Evolutionary conservation across 2,888 invertebrate genomes (phyloP), one percentile per base, ranked within the genome.

Genomic region (Ditula angustiorana): DNA sequence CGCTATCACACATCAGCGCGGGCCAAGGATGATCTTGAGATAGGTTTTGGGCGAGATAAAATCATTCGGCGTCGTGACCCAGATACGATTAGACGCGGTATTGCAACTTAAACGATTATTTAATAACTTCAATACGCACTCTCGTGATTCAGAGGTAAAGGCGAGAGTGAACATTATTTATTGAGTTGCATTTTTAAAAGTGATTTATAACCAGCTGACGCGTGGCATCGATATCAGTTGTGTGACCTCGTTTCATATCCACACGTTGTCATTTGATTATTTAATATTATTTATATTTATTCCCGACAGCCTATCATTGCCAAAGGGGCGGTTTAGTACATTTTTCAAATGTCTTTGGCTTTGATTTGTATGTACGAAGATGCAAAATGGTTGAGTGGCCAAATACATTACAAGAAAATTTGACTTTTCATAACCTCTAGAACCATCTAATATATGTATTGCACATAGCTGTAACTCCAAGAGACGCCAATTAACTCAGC

Each of bases 21-120:
- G 41, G 13, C 61, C 74, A 76, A 72, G 71, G 73, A 72, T 76
- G 73, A 74, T 75, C 71, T 70, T 70, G 67, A 70, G 75, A 76
- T 76, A 73, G 68, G 66, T 70, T 74, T 57, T 52, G 65, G 57
- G 55, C 33, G 66, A 69, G 68, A 73, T 71, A 76, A 74, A 44
- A 21, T 44, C 44, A 64, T 68, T 67, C 58, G 23, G 63, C 67
- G 37, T 44, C 63, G 21, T 66, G 70, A 72, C 71, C 73, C 69
- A 73, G 52, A 67, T 74, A 50, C 37, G 63, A 26, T 24, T n/a
- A 37, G 37, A 59, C 50, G 56, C 41, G 41, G 10, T 55, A 23
- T 41, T 28, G 35, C n/a, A 19, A 46, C 11, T n/a, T 13, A 41
- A 61, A 49, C 49, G 19, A 37, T n/a, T 41, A 16, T 10, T 21